Percentiles rank a stretch among this genome's conserved stretches.
Conservation (phyloP, 2,113 vertebrate genomes). For the Tyrannus savana region DNA sequence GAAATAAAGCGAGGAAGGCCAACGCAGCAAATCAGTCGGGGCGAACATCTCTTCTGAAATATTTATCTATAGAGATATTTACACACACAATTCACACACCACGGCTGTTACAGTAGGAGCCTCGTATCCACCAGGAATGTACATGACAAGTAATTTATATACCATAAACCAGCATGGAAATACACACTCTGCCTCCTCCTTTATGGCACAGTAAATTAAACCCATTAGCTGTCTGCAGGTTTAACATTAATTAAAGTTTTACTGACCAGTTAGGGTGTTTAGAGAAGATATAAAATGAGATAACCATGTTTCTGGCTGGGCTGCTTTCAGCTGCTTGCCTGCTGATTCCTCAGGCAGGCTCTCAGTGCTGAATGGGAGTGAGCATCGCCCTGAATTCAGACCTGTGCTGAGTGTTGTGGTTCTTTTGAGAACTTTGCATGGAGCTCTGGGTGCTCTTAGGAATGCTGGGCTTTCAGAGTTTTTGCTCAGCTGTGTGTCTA, state of each 20-base stretch:
- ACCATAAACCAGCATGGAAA: conserved; percentile 35
- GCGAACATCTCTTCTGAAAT: background rate
- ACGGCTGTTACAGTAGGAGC: background rate
- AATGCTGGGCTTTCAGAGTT: background rate
- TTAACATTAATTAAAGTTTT: conserved; percentile 43
- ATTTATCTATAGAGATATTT: background rate
- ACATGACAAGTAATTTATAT: conserved; percentile 47
- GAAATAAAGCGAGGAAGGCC: conserved; percentile 30
- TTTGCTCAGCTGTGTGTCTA: background rate
- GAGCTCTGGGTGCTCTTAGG: background rate
- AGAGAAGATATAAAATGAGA: background rate
- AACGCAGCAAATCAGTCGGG: background rate
- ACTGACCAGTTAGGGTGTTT: background rate
- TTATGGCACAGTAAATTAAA: conserved; percentile 55
- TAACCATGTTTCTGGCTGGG: background rate
- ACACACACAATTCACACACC: background rate
- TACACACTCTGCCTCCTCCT: background rate
- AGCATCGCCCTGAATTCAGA: background rate
- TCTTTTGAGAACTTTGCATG: background rate
- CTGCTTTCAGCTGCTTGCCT: background rate
- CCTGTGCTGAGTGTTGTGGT: background rate
- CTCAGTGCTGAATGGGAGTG: accelerated
- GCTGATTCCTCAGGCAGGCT: background rate
- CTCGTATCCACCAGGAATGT: background rate
- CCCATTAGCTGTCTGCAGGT: conserved; percentile 14